phyloP scores from a whole-genome alignment of 2,797 vertebrate species.

The Cheirogaleus major region DNA sequence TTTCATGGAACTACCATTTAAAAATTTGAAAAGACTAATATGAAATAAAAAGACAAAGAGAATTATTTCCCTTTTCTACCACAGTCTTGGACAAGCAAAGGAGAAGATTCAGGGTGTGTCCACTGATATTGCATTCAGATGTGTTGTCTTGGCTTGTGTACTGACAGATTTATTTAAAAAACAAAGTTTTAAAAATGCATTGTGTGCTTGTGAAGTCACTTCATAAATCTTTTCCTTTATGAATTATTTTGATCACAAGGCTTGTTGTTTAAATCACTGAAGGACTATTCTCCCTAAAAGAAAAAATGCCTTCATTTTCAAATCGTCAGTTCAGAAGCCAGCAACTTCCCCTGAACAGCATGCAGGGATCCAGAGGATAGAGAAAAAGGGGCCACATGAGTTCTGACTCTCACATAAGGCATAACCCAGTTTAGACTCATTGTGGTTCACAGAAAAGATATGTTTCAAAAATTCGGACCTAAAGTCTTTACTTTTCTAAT shows the following conservation, averaged over 20 bases:
- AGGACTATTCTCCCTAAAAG: constrained; percentile 83
- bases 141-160: constrained; percentile 88
- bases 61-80: constrained; percentile 76
- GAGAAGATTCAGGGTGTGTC: constrained; percentile 86
- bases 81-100: constrained; percentile 81
- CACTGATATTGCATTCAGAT: constrained; percentile 90
- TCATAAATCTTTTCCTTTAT: constrained; percentile 89
- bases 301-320: constrained; percentile 87
- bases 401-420: constrained; percentile 74
- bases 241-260: constrained; percentile 90
- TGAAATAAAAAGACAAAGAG: constrained; percentile 78
- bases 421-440: constrained; percentile 75
- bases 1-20: constrained; percentile 41
- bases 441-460: constrained; percentile 76
- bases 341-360: constrained; percentile 85
- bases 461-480: constrained; percentile 75
- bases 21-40: constrained; percentile 48
- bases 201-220: constrained; percentile 88
- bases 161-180: constrained; percentile 88
- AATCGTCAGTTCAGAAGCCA: constrained; percentile 87
- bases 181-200: constrained; percentile 86
- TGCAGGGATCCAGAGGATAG: constrained; percentile 79
- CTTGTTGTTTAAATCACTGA: constrained; percentile 87
- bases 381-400: constrained; percentile 77
- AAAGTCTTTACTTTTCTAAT: constrained; percentile 48